phyloP scores from a whole-genome alignment of 2,888 invertebrate species.

The Lottia gigantea region DNA sequence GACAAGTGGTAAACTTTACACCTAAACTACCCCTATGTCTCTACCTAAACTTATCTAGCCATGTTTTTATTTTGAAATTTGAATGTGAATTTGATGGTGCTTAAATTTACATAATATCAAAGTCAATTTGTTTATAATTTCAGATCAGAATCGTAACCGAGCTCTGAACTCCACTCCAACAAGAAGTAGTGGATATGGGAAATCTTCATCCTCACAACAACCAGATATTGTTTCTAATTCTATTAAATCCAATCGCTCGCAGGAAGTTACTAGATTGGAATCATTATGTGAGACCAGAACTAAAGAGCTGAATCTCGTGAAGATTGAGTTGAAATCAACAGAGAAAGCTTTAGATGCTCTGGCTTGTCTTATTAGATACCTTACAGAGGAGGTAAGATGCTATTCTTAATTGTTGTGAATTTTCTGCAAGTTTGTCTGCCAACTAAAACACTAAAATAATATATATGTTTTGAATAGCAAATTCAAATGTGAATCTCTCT shows the following conservation, averaged over 20 bases:
- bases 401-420: too few species aligned
- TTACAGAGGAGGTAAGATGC: conserved; percentile 74
- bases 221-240: conserved; percentile 36
- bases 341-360: conserved; percentile 84
- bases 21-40: too few species aligned
- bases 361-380: conserved; percentile 85
- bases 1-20: too few species aligned
- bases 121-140: conserved; percentile 17
- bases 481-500: too few species aligned
- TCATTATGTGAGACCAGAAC: conserved; percentile 68
- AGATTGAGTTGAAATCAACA: conserved; percentile 68
- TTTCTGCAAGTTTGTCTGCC: too few species aligned
- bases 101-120: too few species aligned
- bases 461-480: too few species aligned
- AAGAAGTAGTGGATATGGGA: conserved; percentile 31
- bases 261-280: conserved; percentile 66
- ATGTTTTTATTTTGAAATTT: too few species aligned
- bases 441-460: too few species aligned
- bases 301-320: conserved; percentile 65
- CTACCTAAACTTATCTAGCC: too few species aligned
- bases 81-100: too few species aligned
- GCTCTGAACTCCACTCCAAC: conserved; percentile 42
- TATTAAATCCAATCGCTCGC: conserved; percentile 20
- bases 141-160: conserved; percentile 52
- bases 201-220: conserved; percentile 28